phyloP scores from a whole-genome alignment of 1,140 invertebrate species.

The Halyomorpha halys region DNA sequence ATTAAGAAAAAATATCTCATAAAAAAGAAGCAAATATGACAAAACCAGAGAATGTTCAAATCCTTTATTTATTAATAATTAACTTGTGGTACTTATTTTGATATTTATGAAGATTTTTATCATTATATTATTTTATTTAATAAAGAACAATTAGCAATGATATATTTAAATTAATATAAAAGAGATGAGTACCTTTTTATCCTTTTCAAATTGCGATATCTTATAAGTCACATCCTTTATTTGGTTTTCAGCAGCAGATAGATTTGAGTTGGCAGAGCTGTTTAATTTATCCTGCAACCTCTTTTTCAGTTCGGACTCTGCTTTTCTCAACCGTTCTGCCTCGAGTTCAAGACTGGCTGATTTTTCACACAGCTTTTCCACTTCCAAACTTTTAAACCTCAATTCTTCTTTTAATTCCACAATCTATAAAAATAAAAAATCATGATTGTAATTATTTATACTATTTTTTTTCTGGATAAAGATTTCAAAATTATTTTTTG shows the following conservation, averaged over 20 bases:
- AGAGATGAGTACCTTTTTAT: neutral
- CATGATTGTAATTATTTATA: no score
- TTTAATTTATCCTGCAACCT: neutral
- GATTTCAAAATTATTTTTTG: no score
- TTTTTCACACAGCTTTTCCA: neutral
- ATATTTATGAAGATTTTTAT: no score
- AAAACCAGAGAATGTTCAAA: no score
- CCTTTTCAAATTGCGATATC: neutral
- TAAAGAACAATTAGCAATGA: no score
- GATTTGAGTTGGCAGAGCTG: neutral
- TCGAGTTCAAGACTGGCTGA: conserved; percentile 3
- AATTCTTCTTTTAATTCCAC: neutral
- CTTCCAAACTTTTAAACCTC: neutral
- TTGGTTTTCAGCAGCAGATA: neutral
- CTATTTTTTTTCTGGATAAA: no score
- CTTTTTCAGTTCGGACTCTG: neutral
- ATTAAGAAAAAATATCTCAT: no score
- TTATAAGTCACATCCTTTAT: neutral
- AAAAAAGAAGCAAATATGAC: no score
- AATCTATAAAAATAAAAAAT: neutral
- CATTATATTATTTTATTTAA: no score
- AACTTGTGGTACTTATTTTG: no score
- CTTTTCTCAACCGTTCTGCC: neutral
- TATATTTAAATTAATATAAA: no score
- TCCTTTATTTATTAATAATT: no score